A percentile compares a stretch with the other conserved stretches of the same genome.
Conservation (phyloP, 2,797 vertebrate genomes). For the Macroramphosus scolopax region DNA sequence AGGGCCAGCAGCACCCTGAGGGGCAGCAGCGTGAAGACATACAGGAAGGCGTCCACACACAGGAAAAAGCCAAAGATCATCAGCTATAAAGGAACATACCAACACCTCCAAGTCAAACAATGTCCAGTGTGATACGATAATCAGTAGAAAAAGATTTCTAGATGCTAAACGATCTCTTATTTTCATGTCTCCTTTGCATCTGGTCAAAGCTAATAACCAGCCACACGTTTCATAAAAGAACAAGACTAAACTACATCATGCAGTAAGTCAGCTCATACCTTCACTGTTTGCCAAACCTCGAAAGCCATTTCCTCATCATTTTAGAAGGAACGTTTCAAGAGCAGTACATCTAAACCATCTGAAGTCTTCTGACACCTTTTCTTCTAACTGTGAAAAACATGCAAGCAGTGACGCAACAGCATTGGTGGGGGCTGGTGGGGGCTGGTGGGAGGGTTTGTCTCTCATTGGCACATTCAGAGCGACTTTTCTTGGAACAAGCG, state of each 20-base stretch:
- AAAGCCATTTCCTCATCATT: constrained; percentile 22
- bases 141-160: too few species aligned
- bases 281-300: constrained; percentile 5
- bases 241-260: neutral
- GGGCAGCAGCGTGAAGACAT: constrained; percentile 95
- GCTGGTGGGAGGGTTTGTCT: constrained; percentile 27
- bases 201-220: too few species aligned
- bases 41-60: constrained; percentile 96
- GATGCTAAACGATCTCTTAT: too few species aligned
- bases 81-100: constrained; percentile 76
- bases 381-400: constrained; percentile 2
- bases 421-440: neutral
- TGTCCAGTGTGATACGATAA: too few species aligned
- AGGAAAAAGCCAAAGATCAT: constrained; percentile 97
- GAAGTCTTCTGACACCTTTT: too few species aligned
- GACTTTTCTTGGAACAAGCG: constrained; percentile 16
- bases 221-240: too few species aligned
- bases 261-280: constrained; percentile 28
- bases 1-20: constrained; percentile 90
- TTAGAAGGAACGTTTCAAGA: neutral
- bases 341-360: too few species aligned
- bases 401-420: neutral
- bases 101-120: constrained; percentile 19
- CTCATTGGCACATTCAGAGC: constrained; percentile 38
- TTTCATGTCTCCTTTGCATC: too few species aligned